phyloP scores from a whole-genome alignment of 2,888 invertebrate genomes.

The Torymus tubicola region DNA sequence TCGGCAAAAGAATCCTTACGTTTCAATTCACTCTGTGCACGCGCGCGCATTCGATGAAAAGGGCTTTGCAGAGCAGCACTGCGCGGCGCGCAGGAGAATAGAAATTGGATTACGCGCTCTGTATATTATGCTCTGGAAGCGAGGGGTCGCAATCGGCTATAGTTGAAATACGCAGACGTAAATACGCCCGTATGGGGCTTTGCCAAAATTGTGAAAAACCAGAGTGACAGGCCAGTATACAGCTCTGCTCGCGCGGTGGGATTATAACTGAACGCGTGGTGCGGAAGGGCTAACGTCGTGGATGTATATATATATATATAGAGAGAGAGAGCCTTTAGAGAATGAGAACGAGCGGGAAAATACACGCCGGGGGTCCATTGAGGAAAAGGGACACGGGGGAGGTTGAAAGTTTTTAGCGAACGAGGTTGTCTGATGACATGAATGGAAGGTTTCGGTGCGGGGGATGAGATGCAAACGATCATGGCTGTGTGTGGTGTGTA shows the following conservation, averaged over 20 bases:
- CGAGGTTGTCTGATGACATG: no score
- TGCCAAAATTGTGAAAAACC: slow-evolving; percentile 67
- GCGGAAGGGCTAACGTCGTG: background rate
- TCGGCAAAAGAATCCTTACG: slow-evolving; percentile 40
- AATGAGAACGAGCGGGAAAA: background rate
- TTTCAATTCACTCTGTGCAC: slow-evolving; percentile 45
- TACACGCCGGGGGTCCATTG: background rate
- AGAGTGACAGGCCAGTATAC: slow-evolving; percentile 60
- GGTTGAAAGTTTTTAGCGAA: no score
- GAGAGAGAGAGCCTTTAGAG: background rate
- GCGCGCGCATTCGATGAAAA: slow-evolving; percentile 32
- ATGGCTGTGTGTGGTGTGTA: no score
- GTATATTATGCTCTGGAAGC: slow-evolving; percentile 59
- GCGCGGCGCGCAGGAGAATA: slow-evolving; percentile 56
- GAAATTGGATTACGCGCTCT: slow-evolving; percentile 71
- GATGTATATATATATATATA: slow-evolving; percentile 4
- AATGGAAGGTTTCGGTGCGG: no score
- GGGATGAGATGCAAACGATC: no score
- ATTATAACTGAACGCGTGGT: slow-evolving; percentile 43
- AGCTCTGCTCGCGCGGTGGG: slow-evolving; percentile 32
- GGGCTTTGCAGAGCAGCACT: slow-evolving; percentile 15
- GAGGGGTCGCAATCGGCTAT: slow-evolving; percentile 65
- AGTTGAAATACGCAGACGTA: slow-evolving; percentile 71
- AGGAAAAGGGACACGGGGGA: no score
- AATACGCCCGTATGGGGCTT: slow-evolving; percentile 74